These are phyloP conservation scores for Parnassius orleans DNA, from an alignment of 2,888 invertebrate genomes.

Conservation along the genomic window DNA sequence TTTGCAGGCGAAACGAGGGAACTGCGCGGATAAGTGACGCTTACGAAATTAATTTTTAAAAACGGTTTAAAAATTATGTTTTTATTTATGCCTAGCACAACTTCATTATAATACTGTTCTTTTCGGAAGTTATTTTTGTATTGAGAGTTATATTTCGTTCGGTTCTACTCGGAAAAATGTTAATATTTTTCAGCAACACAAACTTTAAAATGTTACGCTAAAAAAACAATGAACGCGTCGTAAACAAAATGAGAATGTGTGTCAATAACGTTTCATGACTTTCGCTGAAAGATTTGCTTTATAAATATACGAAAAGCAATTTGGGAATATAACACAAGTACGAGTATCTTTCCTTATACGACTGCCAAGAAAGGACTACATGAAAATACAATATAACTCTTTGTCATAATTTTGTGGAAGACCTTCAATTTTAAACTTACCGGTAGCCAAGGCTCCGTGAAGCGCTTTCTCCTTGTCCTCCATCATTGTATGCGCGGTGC, in stretches of 20 bases:
- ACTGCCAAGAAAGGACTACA: constrained; percentile 25
- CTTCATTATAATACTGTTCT: no score
- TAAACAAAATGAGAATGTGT: constrained; percentile 33
- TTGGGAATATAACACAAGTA: constrained; percentile 41
- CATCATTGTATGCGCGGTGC: constrained; percentile 77
- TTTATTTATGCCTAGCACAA: no score
- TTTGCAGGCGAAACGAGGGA: constrained; percentile 13
- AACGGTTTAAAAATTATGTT: not conserved
- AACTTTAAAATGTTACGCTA: not conserved
- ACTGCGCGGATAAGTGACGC: constrained; percentile 19
- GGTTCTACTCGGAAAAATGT: not conserved
- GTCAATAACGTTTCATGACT: constrained; percentile 42
- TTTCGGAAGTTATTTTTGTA: no score
- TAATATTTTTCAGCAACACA: not conserved
- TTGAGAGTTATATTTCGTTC: no score
- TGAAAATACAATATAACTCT: no score
- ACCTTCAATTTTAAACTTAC: constrained; percentile 31
- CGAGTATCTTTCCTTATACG: constrained; percentile 59
- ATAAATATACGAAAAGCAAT: constrained; percentile 11
- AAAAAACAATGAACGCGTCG: constrained; percentile 32
- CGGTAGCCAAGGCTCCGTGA: constrained; percentile 54
- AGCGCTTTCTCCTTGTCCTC: constrained; percentile 76
- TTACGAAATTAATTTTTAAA: constrained; percentile 6
- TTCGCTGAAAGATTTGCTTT: constrained; percentile 32
- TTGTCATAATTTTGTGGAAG: constrained; percentile 2